Evolutionary conservation across 1,140 invertebrate species (phyloP).

Genomic region (Orius insidiosus): DNA sequence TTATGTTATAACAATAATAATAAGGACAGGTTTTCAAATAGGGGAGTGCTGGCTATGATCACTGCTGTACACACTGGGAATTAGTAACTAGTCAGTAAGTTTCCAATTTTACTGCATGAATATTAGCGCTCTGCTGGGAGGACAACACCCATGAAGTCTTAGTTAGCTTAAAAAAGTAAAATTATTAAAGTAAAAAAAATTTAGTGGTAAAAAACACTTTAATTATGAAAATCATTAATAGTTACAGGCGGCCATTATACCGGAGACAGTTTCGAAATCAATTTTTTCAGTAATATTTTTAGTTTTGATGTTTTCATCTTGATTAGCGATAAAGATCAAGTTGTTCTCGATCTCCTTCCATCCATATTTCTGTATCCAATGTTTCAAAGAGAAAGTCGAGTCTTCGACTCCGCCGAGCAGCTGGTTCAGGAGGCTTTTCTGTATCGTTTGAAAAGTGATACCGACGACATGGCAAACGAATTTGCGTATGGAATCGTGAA

Average conservation of each 20-base stretch:
- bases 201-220: no score
- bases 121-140: no score
- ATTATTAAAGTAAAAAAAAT: no score
- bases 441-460: slow-evolving; percentile 91
- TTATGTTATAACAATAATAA: no score
- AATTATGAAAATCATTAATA: slow-evolving; percentile 5
- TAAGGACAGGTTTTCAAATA: no score
- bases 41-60: no score
- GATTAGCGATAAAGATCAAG: slow-evolving; percentile 76
- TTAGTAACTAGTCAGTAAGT: no score
- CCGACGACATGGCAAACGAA: slow-evolving; percentile 95
- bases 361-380: slow-evolving; percentile 92
- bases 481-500: slow-evolving; percentile 90
- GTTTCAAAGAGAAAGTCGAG: slow-evolving; percentile 60
- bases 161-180: no score
- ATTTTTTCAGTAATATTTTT: slow-evolving; percentile 98
- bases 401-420: slow-evolving; percentile 74
- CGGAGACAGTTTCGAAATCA: slow-evolving; percentile 86
- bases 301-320: slow-evolving; percentile 95
- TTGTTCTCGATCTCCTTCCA: slow-evolving; percentile 67
- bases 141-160: no score
- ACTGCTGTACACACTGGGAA: no score
- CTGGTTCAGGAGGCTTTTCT: slow-evolving; percentile 59
- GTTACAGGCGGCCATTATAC: slow-evolving; percentile 57
- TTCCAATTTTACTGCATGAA: no score